These are phyloP conservation scores for Drosophila limbata DNA, from an alignment of 2,888 invertebrate species.

Conservation along the genomic window DNA sequence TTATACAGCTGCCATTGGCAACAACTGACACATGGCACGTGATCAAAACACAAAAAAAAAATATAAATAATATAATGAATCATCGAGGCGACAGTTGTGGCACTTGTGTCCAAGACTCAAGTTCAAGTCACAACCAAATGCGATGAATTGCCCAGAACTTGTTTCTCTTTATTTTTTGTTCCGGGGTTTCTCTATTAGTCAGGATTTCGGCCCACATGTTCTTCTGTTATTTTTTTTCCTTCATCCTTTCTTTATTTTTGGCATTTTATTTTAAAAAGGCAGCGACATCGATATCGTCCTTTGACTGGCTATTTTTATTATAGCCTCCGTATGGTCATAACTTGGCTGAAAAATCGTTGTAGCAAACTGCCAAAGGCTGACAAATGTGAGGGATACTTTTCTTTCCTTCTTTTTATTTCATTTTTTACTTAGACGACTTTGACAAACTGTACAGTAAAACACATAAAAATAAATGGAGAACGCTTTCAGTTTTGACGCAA, in stretches of 20 bases:
- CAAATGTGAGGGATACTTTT: slow-evolving; percentile 54
- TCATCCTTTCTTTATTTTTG: slow-evolving; percentile 9
- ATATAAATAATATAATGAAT: slow-evolving; percentile 6
- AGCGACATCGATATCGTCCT: slow-evolving; percentile 37
- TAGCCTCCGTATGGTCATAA: slow-evolving; percentile 48
- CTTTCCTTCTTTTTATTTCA: slow-evolving; percentile 1
- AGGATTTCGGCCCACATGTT: slow-evolving; percentile 20
- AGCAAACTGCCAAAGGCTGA: slow-evolving; percentile 52
- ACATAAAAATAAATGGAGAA: slow-evolving; percentile 71
- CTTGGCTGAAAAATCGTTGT: slow-evolving; percentile 58
- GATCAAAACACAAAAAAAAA: slow-evolving; percentile 55
- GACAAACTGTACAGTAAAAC: slow-evolving; percentile 46
- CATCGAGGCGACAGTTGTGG: slow-evolving; percentile 40
- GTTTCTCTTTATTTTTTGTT: background rate
- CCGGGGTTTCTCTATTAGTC: background rate
- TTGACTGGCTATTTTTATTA: slow-evolving; percentile 47
- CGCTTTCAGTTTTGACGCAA: slow-evolving; percentile 66
- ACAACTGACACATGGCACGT: slow-evolving; percentile 81
- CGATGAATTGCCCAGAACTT: slow-evolving; percentile 39
- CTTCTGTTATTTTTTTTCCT: background rate
- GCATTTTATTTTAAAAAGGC: slow-evolving; percentile 41
- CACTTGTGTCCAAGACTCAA: slow-evolving; percentile 32
- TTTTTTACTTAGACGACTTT: slow-evolving; percentile 33
- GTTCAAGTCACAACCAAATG: slow-evolving; percentile 44
- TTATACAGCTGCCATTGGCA: slow-evolving; percentile 51